phyloP scores from a whole-genome alignment of 2,113 vertebrate genomes.

The Pica pica region DNA sequence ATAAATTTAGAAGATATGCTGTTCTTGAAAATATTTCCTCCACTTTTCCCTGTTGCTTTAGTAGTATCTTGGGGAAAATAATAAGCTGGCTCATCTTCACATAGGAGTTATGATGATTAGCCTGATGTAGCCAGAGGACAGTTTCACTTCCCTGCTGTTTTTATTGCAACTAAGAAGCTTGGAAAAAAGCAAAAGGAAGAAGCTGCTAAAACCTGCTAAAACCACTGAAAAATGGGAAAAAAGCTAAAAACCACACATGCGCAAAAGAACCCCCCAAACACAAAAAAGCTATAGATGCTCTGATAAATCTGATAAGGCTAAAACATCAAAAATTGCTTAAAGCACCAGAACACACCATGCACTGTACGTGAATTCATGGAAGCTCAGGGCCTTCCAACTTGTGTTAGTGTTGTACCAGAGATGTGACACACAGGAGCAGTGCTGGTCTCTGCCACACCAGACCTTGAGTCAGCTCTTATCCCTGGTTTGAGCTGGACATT shows the following conservation, averaged over 20 bases:
- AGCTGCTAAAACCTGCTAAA: neutral
- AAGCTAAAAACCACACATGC: accelerated
- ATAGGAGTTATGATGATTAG: neutral
- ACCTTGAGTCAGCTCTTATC: accelerated
- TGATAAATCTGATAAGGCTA: neutral
- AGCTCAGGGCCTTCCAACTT: neutral
- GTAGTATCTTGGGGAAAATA: neutral
- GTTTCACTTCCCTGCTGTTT: neutral
- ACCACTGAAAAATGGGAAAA: neutral
- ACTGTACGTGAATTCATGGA: neutral
- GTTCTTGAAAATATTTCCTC: neutral
- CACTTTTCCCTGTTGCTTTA: neutral
- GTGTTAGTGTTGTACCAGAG: neutral
- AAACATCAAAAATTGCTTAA: neutral
- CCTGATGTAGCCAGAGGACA: neutral
- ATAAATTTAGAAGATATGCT: neutral
- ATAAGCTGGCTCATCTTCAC: neutral
- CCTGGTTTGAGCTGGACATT: neutral
- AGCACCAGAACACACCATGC: neutral
- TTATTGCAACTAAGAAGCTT: neutral
- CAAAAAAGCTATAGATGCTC: neutral
- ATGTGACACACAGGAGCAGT: neutral
- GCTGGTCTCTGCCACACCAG: neutral
- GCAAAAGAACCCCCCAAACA: neutral
- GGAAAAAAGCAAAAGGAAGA: neutral